Conservation (phyloP, 1,140 invertebrate species). For the Drosophila insularis region DNA sequence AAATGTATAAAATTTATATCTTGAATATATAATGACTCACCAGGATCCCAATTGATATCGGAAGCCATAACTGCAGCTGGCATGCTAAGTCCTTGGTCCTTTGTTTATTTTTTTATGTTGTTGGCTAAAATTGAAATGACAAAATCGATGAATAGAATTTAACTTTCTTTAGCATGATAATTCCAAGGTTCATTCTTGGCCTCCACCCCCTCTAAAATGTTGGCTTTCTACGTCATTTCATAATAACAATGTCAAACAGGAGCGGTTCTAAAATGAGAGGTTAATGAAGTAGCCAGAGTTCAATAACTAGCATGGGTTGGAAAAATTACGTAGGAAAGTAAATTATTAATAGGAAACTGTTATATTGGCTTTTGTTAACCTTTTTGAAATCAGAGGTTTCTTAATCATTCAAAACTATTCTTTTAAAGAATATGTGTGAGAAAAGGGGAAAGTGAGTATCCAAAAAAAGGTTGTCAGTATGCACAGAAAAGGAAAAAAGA, state of each 20-base stretch:
- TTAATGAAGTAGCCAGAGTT: no score
- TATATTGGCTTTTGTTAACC: no score
- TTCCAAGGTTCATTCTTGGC: slow-evolving; percentile 24
- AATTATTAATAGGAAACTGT: no score
- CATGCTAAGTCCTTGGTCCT: slow-evolving; percentile 82
- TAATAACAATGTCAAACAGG: slow-evolving; percentile 10
- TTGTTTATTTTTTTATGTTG: slow-evolving; percentile 29
- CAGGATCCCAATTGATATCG: slow-evolving; percentile 86
- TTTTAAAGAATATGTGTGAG: no score
- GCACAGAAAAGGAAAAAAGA: no score
- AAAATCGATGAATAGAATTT: slow-evolving; percentile 60
- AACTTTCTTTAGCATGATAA: slow-evolving; percentile 32
- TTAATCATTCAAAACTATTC: no score
- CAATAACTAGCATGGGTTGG: no score
- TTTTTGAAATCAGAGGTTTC: no score
- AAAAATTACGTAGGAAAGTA: no score
- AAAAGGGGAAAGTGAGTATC: no score
- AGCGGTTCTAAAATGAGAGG: not conserved
- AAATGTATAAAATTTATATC: not conserved
- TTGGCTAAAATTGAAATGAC: slow-evolving; percentile 48
- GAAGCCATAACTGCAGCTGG: slow-evolving; percentile 85
- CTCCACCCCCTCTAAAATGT: slow-evolving; percentile 1
- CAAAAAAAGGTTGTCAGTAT: no score
- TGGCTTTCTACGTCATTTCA: not conserved
- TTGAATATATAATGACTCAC: slow-evolving; percentile 79